Percentiles rank a stretch among this genome's conserved stretches.
These are phyloP conservation scores for Paratrypauchen microcephalus DNA, from an alignment of 2,797 vertebrate genomes.

Conservation along the genomic window DNA sequence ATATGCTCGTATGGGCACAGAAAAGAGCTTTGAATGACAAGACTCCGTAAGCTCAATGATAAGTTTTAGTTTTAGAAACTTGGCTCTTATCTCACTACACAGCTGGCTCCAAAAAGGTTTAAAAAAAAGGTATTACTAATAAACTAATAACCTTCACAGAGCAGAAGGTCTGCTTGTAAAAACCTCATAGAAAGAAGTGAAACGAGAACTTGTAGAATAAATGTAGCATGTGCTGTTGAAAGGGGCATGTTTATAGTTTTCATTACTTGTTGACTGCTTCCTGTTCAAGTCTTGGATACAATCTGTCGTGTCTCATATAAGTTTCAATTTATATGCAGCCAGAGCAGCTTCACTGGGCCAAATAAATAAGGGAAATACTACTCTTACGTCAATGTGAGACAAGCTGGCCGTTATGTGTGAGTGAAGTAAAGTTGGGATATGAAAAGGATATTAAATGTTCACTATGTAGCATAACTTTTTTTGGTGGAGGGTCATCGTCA, in stretches of 20 bases:
- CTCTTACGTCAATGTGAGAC: not conserved
- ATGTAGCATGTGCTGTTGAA: constrained; percentile 37
- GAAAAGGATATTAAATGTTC: no score
- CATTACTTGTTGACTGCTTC: constrained; percentile 37
- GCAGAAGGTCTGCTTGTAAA: not conserved
- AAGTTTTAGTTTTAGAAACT: constrained; percentile 64
- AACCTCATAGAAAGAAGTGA: not conserved
- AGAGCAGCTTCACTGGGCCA: constrained; percentile 23
- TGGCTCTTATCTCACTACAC: constrained; percentile 65
- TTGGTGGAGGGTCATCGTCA: no score
- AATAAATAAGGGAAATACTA: constrained; percentile 7
- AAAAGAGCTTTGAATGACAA: constrained; percentile 59
- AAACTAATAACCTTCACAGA: constrained; percentile 56
- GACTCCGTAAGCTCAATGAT: constrained; percentile 43
- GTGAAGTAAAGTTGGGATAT: no score
- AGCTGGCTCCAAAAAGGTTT: constrained; percentile 63
- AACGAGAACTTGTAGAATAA: no score
- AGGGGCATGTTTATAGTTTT: constrained; percentile 52
- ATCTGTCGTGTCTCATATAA: constrained; percentile 40
- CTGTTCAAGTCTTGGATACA: constrained; percentile 35
- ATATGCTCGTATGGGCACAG: not conserved
- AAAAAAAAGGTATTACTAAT: constrained; percentile 63
- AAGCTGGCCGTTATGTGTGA: not conserved
- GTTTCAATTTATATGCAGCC: constrained; percentile 59
- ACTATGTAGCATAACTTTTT: no score